These are phyloP conservation scores for Oscheius sp. DNA, from an alignment of 2,888 invertebrate genomes.

Conservation along the genomic window DNA sequence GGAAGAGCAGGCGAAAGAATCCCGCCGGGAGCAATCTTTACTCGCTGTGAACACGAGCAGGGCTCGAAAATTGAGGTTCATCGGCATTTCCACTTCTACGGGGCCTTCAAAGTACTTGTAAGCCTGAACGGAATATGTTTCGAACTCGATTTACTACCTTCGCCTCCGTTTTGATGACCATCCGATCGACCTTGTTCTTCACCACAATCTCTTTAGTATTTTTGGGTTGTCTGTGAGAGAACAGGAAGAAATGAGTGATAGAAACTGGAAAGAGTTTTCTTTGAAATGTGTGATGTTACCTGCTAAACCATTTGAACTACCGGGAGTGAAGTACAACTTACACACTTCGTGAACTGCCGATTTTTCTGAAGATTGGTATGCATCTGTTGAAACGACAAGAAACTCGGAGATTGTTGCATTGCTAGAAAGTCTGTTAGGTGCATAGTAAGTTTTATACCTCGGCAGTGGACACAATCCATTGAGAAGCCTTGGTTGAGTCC, in stretches of 20 bases:
- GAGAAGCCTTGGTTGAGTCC: background rate
- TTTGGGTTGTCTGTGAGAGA: conserved; percentile 50
- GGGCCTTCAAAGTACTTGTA: conserved; percentile 44
- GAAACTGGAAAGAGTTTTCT: conserved; percentile 34
- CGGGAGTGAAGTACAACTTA: conserved; percentile 1
- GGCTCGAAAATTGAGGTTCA: conserved; percentile 54
- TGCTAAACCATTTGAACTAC: conserved; percentile 1
- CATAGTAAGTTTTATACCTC: conserved; percentile 5
- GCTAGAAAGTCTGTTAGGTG: background rate
- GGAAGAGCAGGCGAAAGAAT: conserved; percentile 24
- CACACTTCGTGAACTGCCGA: conserved; percentile 16
- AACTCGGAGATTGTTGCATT: background rate
- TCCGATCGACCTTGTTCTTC: conserved; percentile 35
- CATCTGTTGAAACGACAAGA: conserved; percentile 18
- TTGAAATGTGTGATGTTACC: background rate
- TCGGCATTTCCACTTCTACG: conserved; percentile 45
- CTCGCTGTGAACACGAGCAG: conserved; percentile 43
- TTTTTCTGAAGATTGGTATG: conserved; percentile 17
- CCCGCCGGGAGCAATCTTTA: conserved; percentile 31
- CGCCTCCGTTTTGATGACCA: conserved; percentile 42
- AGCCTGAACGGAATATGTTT: conserved; percentile 32
- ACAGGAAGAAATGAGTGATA: conserved; percentile 49
- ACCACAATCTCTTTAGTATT: conserved; percentile 50
- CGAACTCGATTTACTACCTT: conserved; percentile 30
- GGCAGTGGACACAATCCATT: conserved; percentile 4